Conservation (phyloP, 2,888 invertebrate species). For the Oligia fasciuncula region DNA sequence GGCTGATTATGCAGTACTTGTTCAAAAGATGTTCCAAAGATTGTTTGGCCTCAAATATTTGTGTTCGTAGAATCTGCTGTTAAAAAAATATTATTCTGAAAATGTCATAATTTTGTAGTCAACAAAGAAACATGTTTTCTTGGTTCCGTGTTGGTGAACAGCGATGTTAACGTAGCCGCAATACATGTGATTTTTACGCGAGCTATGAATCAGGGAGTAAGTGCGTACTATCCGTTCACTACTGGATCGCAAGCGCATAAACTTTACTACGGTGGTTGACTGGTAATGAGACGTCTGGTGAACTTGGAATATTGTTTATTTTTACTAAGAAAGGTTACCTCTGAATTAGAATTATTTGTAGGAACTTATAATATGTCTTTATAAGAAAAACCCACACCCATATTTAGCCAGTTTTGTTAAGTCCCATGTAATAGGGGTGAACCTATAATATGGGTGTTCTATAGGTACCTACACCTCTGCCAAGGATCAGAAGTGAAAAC, state of each 20-base stretch:
- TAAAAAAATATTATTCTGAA: neutral
- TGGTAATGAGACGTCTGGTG: constrained; percentile 19
- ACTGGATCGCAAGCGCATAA: constrained; percentile 36
- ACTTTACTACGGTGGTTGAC: constrained; percentile 11
- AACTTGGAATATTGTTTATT: neutral
- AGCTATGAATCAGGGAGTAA: constrained; percentile 64
- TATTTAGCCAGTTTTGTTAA: neutral
- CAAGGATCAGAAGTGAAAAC: neutral
- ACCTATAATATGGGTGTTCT: neutral
- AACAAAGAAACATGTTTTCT: neutral
- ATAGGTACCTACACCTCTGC: neutral
- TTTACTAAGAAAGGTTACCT: neutral
- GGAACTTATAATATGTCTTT: neutral
- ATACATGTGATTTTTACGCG: constrained; percentile 63
- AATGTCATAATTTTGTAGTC: too few species aligned
- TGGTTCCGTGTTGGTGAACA: constrained; percentile 15
- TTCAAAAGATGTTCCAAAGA: neutral
- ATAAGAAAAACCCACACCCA: neutral
- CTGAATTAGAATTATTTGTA: neutral
- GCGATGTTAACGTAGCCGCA: constrained; percentile 21
- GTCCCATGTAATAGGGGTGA: neutral
- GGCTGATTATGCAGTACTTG: neutral
- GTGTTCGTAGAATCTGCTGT: too few species aligned
- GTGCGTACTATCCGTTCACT: constrained; percentile 55
- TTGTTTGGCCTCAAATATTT: neutral